Evolutionary conservation across 1,140 invertebrate genomes (phyloP).

Genomic region (Nilaparvata lugens): DNA sequence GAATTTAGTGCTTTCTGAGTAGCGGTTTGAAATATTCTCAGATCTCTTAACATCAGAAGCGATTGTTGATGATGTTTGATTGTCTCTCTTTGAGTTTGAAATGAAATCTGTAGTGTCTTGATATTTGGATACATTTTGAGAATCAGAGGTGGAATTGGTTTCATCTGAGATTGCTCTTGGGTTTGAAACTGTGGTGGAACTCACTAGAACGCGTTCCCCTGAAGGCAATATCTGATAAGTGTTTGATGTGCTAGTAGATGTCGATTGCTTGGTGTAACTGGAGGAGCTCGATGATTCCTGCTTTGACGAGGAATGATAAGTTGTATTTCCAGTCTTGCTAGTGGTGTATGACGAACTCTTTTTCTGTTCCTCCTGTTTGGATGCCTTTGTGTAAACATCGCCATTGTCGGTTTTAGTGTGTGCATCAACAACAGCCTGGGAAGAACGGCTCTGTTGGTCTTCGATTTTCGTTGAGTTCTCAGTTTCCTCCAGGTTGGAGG

Average conservation of each 20-base stretch:
- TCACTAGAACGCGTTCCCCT: background rate
- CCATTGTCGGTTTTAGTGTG: conserved; percentile 19
- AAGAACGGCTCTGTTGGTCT: background rate
- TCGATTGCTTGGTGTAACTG: conserved; percentile 11
- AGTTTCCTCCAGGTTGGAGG: background rate
- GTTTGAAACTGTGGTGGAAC: background rate
- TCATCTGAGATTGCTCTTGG: background rate
- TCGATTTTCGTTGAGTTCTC: background rate
- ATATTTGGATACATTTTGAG: background rate
- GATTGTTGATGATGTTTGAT: background rate
- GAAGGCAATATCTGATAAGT: background rate
- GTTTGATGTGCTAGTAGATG: background rate
- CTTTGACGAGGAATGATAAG: conserved; percentile 8
- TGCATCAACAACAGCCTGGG: conserved; percentile 9
- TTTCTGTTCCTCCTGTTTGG: conserved; percentile 13
- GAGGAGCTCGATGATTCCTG: conserved; percentile 17
- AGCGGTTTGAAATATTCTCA: background rate
- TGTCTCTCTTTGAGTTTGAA: background rate
- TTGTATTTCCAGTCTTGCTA: conserved; percentile 6
- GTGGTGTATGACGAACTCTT: conserved; percentile 10
- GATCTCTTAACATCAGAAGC: too few species aligned
- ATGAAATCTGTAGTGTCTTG: background rate
- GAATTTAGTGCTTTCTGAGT: background rate
- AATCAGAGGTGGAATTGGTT: background rate
- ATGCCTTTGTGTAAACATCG: conserved; percentile 1